Conservation (phyloP, 2,797 vertebrate genomes). For the Hydrocynus forskahlii region DNA sequence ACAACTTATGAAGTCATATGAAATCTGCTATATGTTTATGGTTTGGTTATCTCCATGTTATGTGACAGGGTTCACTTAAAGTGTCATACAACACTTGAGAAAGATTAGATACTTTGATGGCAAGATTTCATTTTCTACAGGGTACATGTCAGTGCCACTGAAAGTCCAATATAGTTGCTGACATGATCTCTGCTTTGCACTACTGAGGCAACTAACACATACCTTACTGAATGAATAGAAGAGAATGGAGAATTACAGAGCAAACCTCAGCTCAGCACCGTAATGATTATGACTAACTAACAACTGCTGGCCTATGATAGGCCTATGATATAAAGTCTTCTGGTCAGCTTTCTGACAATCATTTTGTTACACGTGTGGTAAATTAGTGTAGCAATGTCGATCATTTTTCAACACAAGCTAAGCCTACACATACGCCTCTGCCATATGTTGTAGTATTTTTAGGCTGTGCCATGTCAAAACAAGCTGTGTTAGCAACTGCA, state of each 20-base stretch:
- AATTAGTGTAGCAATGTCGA: not conserved
- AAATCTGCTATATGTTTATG: too few species aligned
- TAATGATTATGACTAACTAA: not conserved
- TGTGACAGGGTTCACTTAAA: too few species aligned
- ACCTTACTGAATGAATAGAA: not conserved
- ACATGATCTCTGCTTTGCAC: not conserved
- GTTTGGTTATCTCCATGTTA: too few species aligned
- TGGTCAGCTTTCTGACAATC: constrained; percentile 8
- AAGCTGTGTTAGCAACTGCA: constrained; percentile 14
- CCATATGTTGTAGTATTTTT: constrained; percentile 33
- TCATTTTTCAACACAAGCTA: not conserved
- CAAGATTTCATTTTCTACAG: not conserved
- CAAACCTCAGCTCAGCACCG: not conserved
- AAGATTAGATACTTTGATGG: not conserved
- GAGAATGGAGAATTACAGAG: not conserved
- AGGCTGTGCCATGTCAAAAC: constrained; percentile 10
- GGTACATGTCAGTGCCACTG: not conserved
- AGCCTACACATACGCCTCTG: not conserved
- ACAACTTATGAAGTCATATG: too few species aligned
- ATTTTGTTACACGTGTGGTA: not conserved
- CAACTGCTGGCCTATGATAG: not conserved
- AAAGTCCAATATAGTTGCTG: constrained; percentile 3
- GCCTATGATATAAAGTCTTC: constrained; percentile 16
- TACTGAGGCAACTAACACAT: not conserved
- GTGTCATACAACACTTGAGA: too few species aligned